Conservation (phyloP, 2,113 vertebrate species). For the Semnornis frantzii region DNA sequence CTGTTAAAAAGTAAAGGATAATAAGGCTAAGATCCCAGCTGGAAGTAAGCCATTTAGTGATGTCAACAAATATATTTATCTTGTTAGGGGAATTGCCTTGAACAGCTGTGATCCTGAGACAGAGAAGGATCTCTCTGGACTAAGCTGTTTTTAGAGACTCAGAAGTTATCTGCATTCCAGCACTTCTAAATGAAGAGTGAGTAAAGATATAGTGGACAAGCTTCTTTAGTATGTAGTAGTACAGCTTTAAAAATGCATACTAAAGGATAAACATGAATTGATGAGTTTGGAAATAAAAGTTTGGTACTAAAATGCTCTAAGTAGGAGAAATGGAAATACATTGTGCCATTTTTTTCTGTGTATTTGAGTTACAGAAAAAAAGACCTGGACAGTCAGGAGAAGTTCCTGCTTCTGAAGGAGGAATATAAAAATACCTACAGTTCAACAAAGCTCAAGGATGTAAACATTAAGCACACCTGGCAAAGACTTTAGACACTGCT, state of each 20-base stretch:
- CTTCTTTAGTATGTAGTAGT: neutral
- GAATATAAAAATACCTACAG: neutral
- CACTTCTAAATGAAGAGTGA: neutral
- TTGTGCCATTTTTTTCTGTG: neutral
- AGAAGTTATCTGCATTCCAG: neutral
- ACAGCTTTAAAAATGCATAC: neutral
- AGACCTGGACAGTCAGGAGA: neutral
- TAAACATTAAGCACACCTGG: neutral
- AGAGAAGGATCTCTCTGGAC: neutral
- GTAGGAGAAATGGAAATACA: neutral
- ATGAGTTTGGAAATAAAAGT: neutral
- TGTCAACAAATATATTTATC: conserved; percentile 45
- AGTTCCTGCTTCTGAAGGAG: neutral
- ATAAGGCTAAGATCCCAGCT: neutral
- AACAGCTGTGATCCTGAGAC: conserved; percentile 18
- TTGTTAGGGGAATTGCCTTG: conserved; percentile 19
- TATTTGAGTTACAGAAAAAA: neutral
- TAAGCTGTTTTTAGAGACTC: conserved; percentile 16
- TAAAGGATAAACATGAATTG: conserved; percentile 8
- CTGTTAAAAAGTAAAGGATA: neutral
- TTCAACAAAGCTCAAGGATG: neutral
- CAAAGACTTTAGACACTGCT: neutral
- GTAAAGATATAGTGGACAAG: neutral
- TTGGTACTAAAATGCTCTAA: neutral
- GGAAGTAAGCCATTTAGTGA: conserved; percentile 25